Evolutionary conservation across 1,140 invertebrate genomes (phyloP), one percentile per base, ranked within the genome.

Genomic region (Mylabris phalerata): DNA sequence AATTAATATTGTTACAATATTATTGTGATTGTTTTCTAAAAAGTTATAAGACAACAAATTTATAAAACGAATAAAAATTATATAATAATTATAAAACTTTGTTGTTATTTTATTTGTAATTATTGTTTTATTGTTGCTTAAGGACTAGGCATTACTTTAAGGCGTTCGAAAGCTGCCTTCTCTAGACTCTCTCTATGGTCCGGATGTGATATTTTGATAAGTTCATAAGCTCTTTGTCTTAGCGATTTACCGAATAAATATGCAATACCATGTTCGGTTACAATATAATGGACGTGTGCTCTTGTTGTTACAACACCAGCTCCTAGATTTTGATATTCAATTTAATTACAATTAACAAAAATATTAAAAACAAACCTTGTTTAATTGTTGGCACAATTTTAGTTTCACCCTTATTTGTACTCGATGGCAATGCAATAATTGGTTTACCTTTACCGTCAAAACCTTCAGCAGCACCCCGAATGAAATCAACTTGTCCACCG

Each of bases 401-500:
- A 60, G 84, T 86, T 59, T 87, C 87, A n/a, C 90, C 91, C 67
- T 86, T 89, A 48, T 84, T 86, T 4, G 94, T 97, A 19, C 78
- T 77, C 0, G 93, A 95, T 24, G 90, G 86, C 67, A 98, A 80
- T 3, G 94, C 94, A 71, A 98, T 90, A 63, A 98, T 96, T 4
- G 95, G 91, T 71, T 95, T 95, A 19, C 95, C 95, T 60, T 81
- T 77, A 0, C 92, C 89, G 75, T 98, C 94, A 2, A 86, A 76
- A n/a, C 86, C 82, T 74, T 95, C 86, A 0, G 91, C 92, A 5
- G 94, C 89, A n/a, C 93, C 95, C 48, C 89, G 82, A 57, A 98
- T 90, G 69, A 98, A 98, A 76, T 98, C 95, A n/a, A 97, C 85
- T 72, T 97, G 93, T 1, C 93, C 94, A 38, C 93, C 93, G 63